Conservation (phyloP, 2,113 vertebrate species). For the Motacilla tschutschensis region DNA sequence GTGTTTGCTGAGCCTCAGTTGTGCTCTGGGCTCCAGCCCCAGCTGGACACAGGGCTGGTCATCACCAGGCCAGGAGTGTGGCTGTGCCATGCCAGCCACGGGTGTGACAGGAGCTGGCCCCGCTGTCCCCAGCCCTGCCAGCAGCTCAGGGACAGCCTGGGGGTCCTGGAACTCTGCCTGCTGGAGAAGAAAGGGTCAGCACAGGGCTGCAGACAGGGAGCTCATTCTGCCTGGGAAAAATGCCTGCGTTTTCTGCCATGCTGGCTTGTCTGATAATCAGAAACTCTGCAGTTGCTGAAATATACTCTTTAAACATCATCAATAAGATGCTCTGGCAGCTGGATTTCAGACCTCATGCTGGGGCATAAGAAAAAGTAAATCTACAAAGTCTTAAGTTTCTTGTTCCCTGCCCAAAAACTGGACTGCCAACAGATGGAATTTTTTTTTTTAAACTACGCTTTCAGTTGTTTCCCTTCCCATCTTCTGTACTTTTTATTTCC, state of each 20-base stretch:
- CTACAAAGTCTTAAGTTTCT: not conserved
- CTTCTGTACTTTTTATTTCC: not conserved
- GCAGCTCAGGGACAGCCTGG: not conserved
- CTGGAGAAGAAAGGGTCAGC: not conserved
- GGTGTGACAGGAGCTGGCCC: fast-evolving
- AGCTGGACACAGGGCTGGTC: fast-evolving
- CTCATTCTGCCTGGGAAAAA: not conserved
- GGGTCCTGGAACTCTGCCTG: fast-evolving
- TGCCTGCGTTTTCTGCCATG: not conserved
- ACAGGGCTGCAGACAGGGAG: not conserved
- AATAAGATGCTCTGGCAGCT: not conserved
- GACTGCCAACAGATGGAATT: not conserved
- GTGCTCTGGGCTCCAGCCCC: not conserved
- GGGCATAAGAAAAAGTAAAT: not conserved
- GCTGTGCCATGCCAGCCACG: fast-evolving
- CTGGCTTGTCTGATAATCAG: not conserved
- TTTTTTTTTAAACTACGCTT: not conserved
- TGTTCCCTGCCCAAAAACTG: not conserved
- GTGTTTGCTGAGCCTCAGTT: not conserved
- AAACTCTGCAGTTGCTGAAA: conserved; percentile 17
- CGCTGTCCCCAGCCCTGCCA: fast-evolving
- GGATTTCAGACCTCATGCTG: conserved; percentile 7
- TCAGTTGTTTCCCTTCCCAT: not conserved
- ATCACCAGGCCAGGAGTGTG: fast-evolving
- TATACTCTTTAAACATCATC: conserved; percentile 22